Base-by-base conservation (phyloP, 2,888 invertebrate genomes). In the Macropis europaea region DNA sequence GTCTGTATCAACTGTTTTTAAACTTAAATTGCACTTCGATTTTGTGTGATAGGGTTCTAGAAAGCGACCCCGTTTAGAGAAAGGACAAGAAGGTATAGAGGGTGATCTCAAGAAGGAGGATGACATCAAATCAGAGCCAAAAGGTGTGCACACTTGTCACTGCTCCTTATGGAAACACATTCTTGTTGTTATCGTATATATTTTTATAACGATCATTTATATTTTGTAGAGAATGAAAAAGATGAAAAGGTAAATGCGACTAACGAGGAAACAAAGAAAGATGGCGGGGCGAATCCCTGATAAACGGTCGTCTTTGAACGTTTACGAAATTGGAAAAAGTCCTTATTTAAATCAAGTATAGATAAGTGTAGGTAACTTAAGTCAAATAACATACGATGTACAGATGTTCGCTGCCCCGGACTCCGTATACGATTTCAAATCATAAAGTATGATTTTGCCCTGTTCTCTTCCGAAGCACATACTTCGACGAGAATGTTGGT, bases 181-280 rank as follows among this genome's bases (percentile, higher is more conserved):
- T 42, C 32, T 36, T 30, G 0, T 26, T 52, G 22, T 5, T 11
- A 24, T 13, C 9, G 52, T 73, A n/a, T n/a, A n/a, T 26, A 36
- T 36, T 5, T 7, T 24, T 30, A 34, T 42, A 52, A 36, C 19
- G 6, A 32, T 4, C 11, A 15, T 42, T 64, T 9, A 36, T 64
- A 22, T 43, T 48, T 73, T 81, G 36, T 90, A 90, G 95, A 94
- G 84, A 93, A 93, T 84, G 90, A 92, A 62, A 93, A 94, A 87
- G 93, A 94, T 66, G 94, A 94, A 48, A 88, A 91, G 50, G 92
- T 93, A 79, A 92, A 92, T 79, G 90, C 84, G 87, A 92, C 91
- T 83, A 91, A 91, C 81, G 94, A 94, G 79, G 94, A 94, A 85
- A 90, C 92, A 82, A 94, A 94, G 90, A 94, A 94, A 88, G 94